Conservation (phyloP, 1,140 invertebrate species). For the Octopus sinensis region DNA sequence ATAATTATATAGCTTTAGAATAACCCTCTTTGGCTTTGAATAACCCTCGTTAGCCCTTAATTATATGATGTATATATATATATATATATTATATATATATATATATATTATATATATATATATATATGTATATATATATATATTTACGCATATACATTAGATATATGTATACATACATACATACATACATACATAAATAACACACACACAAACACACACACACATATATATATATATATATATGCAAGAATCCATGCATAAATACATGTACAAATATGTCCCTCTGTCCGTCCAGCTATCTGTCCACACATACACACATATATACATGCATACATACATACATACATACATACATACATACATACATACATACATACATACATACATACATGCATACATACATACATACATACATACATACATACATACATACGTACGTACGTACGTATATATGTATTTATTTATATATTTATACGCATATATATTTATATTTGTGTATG, state of each 20-base stretch:
- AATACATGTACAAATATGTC: neutral
- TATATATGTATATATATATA: neutral
- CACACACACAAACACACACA: neutral
- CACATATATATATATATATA: neutral
- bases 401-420: slow-evolving; percentile 4
- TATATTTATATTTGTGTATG: too few relatives aligned
- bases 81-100: neutral
- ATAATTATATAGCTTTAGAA: neutral
- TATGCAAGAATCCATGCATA: neutral
- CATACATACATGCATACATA: slow-evolving; percentile 12
- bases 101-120: neutral
- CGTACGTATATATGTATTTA: neutral
- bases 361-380: slow-evolving; percentile 13
- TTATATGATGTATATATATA: neutral
- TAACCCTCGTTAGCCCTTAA: too few relatives aligned
- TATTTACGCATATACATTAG: neutral
- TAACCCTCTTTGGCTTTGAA: too few relatives aligned
- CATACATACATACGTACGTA: neutral
- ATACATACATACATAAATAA: neutral
- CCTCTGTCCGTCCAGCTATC: neutral
- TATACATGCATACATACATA: slow-evolving; percentile 11
- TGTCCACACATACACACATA: neutral
- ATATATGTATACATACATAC: neutral
- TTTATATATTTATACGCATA: neutral
- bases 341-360: slow-evolving; percentile 8